Conservation (phyloP, 2,888 invertebrate genomes). For the Actias luna region DNA sequence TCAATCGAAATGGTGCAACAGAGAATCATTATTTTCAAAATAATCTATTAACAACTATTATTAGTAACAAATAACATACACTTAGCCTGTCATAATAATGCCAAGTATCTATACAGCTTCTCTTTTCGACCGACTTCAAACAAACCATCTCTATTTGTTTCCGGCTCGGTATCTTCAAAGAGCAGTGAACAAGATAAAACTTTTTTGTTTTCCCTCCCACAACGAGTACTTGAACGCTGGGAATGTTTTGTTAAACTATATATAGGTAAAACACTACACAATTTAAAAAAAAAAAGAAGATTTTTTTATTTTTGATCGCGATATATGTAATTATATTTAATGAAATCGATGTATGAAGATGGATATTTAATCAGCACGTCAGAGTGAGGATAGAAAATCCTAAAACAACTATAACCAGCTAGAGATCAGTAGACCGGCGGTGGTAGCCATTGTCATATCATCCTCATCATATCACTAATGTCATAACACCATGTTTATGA, state of each 20-base stretch:
- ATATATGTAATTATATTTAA: too few relatives aligned
- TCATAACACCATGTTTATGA: too few relatives aligned
- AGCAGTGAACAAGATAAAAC: constrained; percentile 35
- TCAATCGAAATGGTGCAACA: neutral
- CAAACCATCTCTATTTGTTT: constrained; percentile 32
- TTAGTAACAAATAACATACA: neutral
- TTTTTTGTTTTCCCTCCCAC: constrained; percentile 31
- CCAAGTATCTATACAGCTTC: constrained; percentile 19
- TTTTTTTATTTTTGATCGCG: too few relatives aligned
- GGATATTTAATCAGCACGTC: too few relatives aligned
- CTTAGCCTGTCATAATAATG: neutral
- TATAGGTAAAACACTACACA: constrained; percentile 19
- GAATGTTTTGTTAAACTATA: constrained; percentile 27
- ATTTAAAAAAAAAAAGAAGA: constrained; percentile 14
- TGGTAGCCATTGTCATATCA: too few relatives aligned
- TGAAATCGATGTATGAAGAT: too few relatives aligned
- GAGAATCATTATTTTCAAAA: neutral
- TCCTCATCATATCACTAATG: too few relatives aligned
- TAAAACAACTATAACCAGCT: too few relatives aligned
- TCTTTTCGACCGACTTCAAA: constrained; percentile 32
- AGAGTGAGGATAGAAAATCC: too few relatives aligned
- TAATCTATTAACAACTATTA: neutral
- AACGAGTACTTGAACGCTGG: constrained; percentile 23
- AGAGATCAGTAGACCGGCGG: too few relatives aligned
- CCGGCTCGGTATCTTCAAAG: constrained; percentile 40